These are phyloP conservation scores for Hesperophylax magnus DNA, from an alignment of 1,140 invertebrate species.

Conservation along the genomic window DNA sequence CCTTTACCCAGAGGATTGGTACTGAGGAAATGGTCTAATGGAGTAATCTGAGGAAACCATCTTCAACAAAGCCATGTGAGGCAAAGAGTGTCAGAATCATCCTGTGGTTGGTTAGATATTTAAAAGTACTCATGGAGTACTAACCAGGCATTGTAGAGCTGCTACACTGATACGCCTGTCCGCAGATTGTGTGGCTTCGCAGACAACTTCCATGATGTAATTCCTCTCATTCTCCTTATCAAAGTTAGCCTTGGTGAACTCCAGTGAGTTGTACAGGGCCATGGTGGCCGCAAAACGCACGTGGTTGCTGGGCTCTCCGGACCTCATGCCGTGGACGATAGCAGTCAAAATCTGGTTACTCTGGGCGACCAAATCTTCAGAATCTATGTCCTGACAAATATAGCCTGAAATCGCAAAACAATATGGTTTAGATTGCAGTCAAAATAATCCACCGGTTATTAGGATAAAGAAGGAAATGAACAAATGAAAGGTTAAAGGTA, in stretches of 20 bases:
- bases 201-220: conserved; percentile 99
- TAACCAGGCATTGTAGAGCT: conserved; percentile 96
- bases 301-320: conserved; percentile 85
- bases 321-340: conserved; percentile 98
- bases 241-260: conserved; percentile 99
- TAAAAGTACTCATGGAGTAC: background rate
- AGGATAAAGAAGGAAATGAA: no score
- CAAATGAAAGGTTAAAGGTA: no score
- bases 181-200: conserved; percentile 87
- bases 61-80: no score
- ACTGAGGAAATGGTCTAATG: no score
- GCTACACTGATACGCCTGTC: conserved; percentile 95
- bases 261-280: conserved; percentile 97
- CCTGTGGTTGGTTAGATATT: no score
- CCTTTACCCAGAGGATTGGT: no score
- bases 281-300: conserved; percentile 95
- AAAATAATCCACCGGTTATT: no score
- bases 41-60: no score
- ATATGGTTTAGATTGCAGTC: no score
- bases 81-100: no score
- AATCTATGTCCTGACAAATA: conserved; percentile 88
- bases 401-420: conserved; percentile 68
- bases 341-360: conserved; percentile 98
- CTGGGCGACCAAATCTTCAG: conserved; percentile 90
- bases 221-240: conserved; percentile 97